A percentile compares a stretch with the other conserved stretches of the same genome.
These are phyloP conservation scores for Podarcis siculus DNA, from an alignment of 2,797 vertebrate species.

Conservation along the genomic window DNA sequence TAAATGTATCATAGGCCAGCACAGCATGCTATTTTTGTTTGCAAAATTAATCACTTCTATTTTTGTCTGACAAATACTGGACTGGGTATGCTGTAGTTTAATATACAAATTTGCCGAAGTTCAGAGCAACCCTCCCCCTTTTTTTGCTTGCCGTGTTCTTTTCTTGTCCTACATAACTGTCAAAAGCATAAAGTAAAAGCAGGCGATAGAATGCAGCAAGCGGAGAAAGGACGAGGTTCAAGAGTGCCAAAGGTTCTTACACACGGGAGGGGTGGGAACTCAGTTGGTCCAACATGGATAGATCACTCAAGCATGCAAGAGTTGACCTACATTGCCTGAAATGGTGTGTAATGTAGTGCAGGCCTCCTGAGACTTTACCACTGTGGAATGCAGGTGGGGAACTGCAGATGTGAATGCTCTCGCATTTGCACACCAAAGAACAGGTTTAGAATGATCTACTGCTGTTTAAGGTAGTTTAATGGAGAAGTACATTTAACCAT, in stretches of 20 bases:
- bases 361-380: background rate
- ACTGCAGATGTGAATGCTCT: background rate
- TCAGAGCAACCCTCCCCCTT: background rate
- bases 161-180: background rate
- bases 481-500: background rate
- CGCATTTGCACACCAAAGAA: background rate
- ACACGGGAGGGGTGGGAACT: too few relatives aligned
- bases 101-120: background rate
- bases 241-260: background rate
- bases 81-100: background rate
- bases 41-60: background rate
- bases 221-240: too few relatives aligned
- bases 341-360: background rate
- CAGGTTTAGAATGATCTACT: background rate
- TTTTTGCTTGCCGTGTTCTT: background rate
- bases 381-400: background rate
- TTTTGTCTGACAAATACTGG: background rate
- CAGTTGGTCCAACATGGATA: background rate
- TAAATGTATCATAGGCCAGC: background rate
- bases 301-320: background rate
- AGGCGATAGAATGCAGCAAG: background rate
- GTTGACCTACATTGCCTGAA: background rate
- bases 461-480: too few relatives aligned
- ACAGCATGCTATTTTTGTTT: background rate
- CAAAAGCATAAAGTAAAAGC: background rate